Conservation (phyloP, 2,888 invertebrate genomes). For the Thecophora atra region DNA sequence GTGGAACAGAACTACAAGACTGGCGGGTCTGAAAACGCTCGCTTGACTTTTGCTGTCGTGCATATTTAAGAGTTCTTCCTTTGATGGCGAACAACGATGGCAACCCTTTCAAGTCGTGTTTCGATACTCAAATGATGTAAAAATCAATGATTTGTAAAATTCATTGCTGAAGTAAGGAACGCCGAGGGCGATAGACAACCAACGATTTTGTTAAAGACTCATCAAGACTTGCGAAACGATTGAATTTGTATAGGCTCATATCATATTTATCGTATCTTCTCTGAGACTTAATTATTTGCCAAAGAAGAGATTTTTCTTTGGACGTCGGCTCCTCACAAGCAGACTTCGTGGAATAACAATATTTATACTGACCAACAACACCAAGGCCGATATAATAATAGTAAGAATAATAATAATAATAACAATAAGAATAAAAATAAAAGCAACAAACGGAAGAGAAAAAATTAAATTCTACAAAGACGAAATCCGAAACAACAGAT, state of each 20-base stretch:
- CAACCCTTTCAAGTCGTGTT: constrained; percentile 21
- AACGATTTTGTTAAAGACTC: not conserved
- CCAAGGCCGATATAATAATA: too few species aligned
- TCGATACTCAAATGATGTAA: constrained; percentile 45
- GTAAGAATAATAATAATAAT: not conserved
- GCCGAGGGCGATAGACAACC: too few species aligned
- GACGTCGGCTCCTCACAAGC: too few species aligned
- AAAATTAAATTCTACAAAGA: too few species aligned
- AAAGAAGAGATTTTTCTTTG: too few species aligned
- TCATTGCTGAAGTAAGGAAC: too few species aligned
- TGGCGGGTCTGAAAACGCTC: not conserved
- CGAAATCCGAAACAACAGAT: too few species aligned
- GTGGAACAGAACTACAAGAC: not conserved
- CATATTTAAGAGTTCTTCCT: constrained; percentile 27
- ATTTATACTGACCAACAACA: constrained; percentile 25
- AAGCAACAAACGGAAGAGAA: too few species aligned
- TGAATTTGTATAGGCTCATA: too few species aligned
- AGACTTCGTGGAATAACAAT: constrained; percentile 27
- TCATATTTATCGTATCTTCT: too few species aligned
- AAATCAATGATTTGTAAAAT: constrained; percentile 50
- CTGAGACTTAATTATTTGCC: too few species aligned
- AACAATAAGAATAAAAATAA: not conserved
- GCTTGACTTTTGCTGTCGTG: constrained; percentile 9
- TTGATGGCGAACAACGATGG: not conserved
- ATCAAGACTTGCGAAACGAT: not conserved